Evolutionary conservation across 2,113 vertebrate species (phyloP).

Genomic region (Copsychus sechellarum): DNA sequence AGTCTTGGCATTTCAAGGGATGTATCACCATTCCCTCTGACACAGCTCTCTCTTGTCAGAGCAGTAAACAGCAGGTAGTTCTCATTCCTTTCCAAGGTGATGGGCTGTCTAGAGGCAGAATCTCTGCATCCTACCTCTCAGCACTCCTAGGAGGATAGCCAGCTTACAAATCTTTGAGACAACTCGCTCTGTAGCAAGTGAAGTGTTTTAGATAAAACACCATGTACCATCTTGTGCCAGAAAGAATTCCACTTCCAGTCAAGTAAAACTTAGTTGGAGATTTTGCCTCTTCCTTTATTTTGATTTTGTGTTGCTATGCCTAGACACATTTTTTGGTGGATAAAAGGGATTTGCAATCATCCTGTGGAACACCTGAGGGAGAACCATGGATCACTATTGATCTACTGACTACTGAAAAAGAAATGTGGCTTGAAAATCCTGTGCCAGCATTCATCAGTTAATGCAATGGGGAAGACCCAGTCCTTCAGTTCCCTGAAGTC

Average conservation of each 20-base stretch:
- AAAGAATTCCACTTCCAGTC: neutral
- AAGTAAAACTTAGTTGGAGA: neutral
- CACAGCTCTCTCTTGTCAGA: neutral
- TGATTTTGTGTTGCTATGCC: neutral
- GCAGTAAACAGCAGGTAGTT: neutral
- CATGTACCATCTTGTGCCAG: neutral
- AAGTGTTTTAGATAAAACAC: neutral
- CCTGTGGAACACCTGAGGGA: neutral
- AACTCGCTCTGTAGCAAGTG: neutral
- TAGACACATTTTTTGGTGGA: neutral
- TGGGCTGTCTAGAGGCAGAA: neutral
- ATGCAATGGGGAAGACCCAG: neutral
- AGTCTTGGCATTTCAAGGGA: neutral
- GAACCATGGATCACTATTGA: neutral
- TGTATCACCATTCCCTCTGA: neutral
- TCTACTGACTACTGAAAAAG: neutral
- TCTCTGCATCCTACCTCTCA: neutral
- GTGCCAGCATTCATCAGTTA: neutral
- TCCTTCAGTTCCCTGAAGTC: neutral
- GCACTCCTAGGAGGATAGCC: neutral
- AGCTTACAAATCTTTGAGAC: neutral
- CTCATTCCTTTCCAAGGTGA: neutral
- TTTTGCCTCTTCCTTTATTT: neutral
- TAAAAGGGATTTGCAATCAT: neutral
- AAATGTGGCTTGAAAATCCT: neutral